Evolutionary conservation across 2,888 invertebrate species (phyloP).

Genomic region (Pelosia muscerda): DNA sequence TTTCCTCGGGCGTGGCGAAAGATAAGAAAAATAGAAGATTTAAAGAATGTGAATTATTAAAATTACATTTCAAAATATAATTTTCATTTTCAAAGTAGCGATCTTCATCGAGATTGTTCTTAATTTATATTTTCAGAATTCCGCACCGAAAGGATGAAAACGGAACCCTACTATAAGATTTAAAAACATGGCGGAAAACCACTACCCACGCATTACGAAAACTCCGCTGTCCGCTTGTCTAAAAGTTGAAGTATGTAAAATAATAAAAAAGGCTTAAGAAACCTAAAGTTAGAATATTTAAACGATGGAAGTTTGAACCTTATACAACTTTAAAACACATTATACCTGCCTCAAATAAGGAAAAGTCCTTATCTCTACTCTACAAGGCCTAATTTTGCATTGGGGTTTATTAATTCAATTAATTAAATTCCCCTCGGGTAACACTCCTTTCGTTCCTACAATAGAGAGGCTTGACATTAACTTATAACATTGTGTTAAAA

Average conservation of each 20-base stretch:
- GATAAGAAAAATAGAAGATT: not conserved
- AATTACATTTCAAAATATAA: not conserved
- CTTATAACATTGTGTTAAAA: slow-evolving; percentile 40
- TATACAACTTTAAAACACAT: slow-evolving; percentile 9
- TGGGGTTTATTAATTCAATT: slow-evolving; percentile 49
- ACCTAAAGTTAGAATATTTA: slow-evolving; percentile 10
- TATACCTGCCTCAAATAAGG: not conserved
- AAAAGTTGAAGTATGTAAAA: not conserved
- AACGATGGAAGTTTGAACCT: slow-evolving; percentile 7
- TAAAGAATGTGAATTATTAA: not conserved
- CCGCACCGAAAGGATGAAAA: too few relatives aligned
- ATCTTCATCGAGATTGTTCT: not conserved
- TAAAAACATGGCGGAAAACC: too few relatives aligned
- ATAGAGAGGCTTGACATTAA: slow-evolving; percentile 34
- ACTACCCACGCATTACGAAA: too few relatives aligned
- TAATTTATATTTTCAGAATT: not conserved
- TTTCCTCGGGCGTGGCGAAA: not conserved
- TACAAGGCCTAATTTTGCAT: slow-evolving; percentile 24
- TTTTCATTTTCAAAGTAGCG: not conserved
- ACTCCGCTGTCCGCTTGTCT: too few relatives aligned
- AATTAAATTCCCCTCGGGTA: slow-evolving; percentile 53
- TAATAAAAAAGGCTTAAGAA: not conserved
- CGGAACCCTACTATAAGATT: too few relatives aligned
- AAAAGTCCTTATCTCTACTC: slow-evolving; percentile 30
- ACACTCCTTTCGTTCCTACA: slow-evolving; percentile 39